Evolutionary conservation across 2,797 vertebrate genomes (phyloP).

Genomic region (Pseudochirops corinnae): DNA sequence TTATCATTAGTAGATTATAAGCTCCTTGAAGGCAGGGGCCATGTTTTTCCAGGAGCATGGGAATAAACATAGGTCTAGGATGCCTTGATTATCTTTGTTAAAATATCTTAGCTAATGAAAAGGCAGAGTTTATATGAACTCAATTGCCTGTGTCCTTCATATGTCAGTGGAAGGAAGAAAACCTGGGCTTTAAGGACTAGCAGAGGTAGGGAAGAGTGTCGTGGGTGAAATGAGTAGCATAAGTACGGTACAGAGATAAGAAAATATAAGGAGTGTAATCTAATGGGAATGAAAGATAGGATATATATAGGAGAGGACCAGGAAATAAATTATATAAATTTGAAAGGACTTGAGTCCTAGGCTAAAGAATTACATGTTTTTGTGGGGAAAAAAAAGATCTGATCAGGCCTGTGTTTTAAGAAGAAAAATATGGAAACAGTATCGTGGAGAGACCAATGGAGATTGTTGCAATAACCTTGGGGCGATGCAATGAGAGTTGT

Average conservation of each 20-base stretch:
- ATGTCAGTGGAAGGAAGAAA: background rate
- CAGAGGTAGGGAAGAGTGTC: background rate
- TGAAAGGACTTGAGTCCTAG: background rate
- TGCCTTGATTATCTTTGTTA: background rate
- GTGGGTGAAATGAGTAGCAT: background rate
- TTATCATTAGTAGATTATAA: background rate
- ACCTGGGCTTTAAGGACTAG: background rate
- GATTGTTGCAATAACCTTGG: background rate
- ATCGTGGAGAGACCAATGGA: background rate
- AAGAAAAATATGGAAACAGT: background rate
- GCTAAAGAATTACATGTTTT: background rate
- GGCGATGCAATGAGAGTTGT: background rate
- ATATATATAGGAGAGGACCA: background rate
- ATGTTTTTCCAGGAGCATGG: background rate
- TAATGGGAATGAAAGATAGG: background rate
- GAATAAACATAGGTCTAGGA: background rate
- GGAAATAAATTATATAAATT: background rate
- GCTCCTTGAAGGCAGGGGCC: background rate
- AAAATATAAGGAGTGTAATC: background rate
- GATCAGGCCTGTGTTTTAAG: background rate
- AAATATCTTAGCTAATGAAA: background rate
- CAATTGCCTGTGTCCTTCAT: background rate
- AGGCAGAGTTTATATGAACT: background rate
- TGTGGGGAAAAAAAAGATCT: background rate
- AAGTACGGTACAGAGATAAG: background rate